Percentiles rank a stretch among this genome's conserved stretches.
phyloP scores from a whole-genome alignment of 1,140 invertebrate genomes.

The Homalodisca vitripennis region DNA sequence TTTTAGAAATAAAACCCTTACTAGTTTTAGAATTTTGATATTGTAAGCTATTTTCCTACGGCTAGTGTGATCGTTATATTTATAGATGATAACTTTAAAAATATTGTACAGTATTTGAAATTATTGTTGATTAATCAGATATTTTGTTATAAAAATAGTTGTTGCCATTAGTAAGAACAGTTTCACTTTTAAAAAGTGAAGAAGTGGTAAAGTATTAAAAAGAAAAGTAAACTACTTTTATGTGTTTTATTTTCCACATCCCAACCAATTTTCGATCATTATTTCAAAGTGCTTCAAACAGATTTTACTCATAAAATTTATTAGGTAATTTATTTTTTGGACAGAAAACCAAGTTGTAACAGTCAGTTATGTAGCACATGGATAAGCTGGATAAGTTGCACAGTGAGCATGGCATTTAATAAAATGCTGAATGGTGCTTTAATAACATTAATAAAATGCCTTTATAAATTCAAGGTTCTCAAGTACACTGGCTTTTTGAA shows the following conservation, averaged over 20 bases:
- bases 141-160: conserved; percentile 27
- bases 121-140: conserved; percentile 19
- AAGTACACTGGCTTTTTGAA: too few relatives aligned
- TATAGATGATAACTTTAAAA: conserved; percentile 13
- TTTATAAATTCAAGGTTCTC: too few relatives aligned
- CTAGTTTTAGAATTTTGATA: conserved; percentile 23
- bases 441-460: too few relatives aligned
- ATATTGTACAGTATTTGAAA: conserved; percentile 20
- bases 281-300: too few relatives aligned
- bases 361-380: too few relatives aligned
- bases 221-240: neutral
- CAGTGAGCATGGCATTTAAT: too few relatives aligned
- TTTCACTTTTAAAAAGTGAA: neutral
- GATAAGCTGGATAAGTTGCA: too few relatives aligned
- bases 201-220: neutral
- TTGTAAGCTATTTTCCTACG: conserved; percentile 21
- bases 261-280: too few relatives aligned
- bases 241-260: neutral
- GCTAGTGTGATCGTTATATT: conserved; percentile 18
- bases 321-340: too few relatives aligned
- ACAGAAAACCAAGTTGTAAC: too few relatives aligned
- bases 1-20: neutral
- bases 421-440: too few relatives aligned
- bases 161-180: conserved; percentile 15
- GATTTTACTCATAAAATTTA: too few relatives aligned